Evolutionary conservation across 2,113 vertebrate species (phyloP), one percentile per base, ranked within the genome.

Genomic region (Esox niger): DNA sequence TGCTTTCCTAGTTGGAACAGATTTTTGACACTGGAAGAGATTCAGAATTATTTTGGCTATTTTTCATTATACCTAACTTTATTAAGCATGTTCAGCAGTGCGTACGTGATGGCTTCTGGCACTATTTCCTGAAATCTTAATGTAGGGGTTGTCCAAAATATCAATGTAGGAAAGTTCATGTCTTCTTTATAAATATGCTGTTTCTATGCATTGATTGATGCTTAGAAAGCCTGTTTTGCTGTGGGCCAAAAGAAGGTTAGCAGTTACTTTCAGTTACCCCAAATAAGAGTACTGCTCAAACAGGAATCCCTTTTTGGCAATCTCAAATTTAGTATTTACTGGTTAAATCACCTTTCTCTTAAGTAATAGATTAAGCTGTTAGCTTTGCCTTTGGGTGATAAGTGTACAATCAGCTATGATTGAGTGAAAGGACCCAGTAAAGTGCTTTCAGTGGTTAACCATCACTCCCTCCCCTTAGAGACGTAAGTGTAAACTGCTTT

Each of bases 151-250:
- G 20, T 29, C 59, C 65, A 62, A 68, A 56, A 4, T 25, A 65
- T 31, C 43, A 59, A 46, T 58, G 61, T 72, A 33, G 68, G 60
- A 54, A 83, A 84, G 80, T 79, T 86, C 89, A 87, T 63, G 82
- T 88, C 82, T 89, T 73, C 87, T 90, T 88, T 74, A 82, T 75
- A 89, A 90, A 91, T 89, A 90, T 91, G 88, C 84, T 86, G 84
- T 87, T 52, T 79, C 79, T 77, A 71, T 70, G 62, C 47, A 76
- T 76, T 73, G 79, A 57, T 57, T 43, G 38, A 43, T 15, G 38
- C 38, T 54, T 59, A 33, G 61, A 67, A 68, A 67, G 17, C 63
- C 70, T 65, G n/a, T 43, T 21, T 79, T 85, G 84, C 86, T 86
- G 86, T 81, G 82, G 82, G 82, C 79, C 69, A 69, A 82, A 87